A percentile compares a stretch with the other conserved stretches of the same genome.
Evolutionary conservation across 2,888 invertebrate species (phyloP).

Genomic region (Meiosimyza decipiens): DNA sequence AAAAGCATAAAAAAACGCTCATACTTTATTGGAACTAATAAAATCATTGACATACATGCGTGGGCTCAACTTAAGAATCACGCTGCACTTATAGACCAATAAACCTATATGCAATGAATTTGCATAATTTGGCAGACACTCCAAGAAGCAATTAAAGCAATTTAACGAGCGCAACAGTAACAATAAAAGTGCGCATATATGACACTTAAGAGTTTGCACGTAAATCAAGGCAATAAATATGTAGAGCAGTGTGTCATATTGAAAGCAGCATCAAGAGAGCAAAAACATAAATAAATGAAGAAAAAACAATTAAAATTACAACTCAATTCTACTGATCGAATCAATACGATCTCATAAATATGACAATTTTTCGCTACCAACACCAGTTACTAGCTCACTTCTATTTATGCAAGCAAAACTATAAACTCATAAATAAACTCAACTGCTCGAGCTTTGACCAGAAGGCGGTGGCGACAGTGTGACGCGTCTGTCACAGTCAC

Average conservation of each 20-base stretch:
- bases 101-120: no score
- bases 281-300: background rate
- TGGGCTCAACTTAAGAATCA: no score
- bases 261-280: background rate
- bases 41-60: no score
- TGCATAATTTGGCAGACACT: background rate
- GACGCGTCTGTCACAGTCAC: slow-evolving; percentile 17
- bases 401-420: background rate
- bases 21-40: no score
- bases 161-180: slow-evolving; percentile 8
- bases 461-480: background rate
- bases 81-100: no score
- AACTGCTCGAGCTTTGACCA: background rate
- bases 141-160: background rate
- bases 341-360: background rate
- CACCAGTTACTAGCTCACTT: background rate
- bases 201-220: background rate
- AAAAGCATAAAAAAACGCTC: no score
- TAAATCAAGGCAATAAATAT: slow-evolving; percentile 15
- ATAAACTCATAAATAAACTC: background rate
- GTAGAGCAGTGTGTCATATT: slow-evolving; percentile 31
- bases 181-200: background rate
- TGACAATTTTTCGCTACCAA: no score
- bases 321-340: slow-evolving; percentile 1
- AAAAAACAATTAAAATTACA: background rate